Percentiles rank a stretch among this genome's conserved stretches.
Evolutionary conservation across 1,140 invertebrate species (phyloP).

Genomic region (Drosophila repleta): DNA sequence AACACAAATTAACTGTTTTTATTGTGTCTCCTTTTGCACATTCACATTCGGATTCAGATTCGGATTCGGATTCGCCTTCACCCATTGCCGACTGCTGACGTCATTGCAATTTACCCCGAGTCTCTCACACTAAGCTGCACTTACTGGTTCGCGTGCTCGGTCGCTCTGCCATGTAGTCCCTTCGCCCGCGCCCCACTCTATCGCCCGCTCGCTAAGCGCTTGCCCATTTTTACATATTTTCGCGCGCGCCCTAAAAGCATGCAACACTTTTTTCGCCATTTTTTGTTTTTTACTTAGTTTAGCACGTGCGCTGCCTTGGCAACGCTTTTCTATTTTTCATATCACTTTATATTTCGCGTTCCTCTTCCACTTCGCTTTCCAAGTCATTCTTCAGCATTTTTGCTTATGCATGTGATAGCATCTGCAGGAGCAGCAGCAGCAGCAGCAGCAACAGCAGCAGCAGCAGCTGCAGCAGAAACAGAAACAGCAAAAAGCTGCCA

Average conservation of each 20-base stretch:
- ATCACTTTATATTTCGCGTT: constrained; percentile 9
- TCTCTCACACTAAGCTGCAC: constrained; percentile 10
- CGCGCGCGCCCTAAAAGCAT: constrained; percentile 59
- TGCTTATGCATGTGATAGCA: constrained; percentile 40
- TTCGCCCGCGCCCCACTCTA: neutral
- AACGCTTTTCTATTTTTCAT: constrained; percentile 31
- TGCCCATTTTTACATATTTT: constrained; percentile 49
- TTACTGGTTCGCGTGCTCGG: neutral
- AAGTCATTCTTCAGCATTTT: constrained; percentile 21
- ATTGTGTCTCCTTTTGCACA: constrained; percentile 26
- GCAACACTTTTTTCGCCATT: constrained; percentile 54
- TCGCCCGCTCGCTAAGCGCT: constrained; percentile 3
- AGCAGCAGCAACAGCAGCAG: neutral
- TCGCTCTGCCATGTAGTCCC: neutral
- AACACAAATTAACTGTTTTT: constrained; percentile 71
- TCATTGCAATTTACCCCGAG: constrained; percentile 45
- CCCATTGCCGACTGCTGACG: constrained; percentile 56
- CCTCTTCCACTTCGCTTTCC: neutral
- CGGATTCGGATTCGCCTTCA: constrained; percentile 19
- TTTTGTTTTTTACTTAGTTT: constrained; percentile 6
- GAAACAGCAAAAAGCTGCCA: neutral
- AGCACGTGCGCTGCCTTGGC: constrained; percentile 46
- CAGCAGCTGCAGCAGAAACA: neutral
- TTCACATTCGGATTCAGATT: constrained; percentile 14
- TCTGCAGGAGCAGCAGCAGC: constrained; percentile 18